Conservation (phyloP, 2,113 vertebrate genomes). For the Gallinago paraguaiae region DNA sequence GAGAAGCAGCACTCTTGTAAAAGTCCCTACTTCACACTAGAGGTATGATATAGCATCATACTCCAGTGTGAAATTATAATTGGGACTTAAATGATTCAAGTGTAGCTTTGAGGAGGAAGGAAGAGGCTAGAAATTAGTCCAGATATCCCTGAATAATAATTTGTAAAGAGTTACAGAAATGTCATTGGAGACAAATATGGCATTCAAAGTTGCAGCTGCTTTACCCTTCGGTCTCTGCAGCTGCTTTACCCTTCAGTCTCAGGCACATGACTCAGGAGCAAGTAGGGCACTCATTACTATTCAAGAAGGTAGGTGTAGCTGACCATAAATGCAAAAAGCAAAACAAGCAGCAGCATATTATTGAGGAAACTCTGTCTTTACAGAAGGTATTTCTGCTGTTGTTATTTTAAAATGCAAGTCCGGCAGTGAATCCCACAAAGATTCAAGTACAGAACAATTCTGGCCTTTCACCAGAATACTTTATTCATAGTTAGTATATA, state of each 20-base stretch:
- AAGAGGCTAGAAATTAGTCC: background rate
- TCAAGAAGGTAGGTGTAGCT: background rate
- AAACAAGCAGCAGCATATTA: background rate
- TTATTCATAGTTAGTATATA: background rate
- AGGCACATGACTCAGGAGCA: background rate
- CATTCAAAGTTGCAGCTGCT: background rate
- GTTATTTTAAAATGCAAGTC: background rate
- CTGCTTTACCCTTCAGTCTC: background rate
- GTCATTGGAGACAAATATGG: background rate
- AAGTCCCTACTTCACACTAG: background rate
- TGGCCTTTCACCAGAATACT: background rate
- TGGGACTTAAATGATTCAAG: background rate
- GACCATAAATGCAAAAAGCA: background rate
- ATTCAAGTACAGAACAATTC: background rate
- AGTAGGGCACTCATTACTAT: background rate
- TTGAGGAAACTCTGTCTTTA: background rate
- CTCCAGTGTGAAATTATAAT: background rate
- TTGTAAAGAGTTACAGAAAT: background rate
- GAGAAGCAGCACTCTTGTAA: background rate
- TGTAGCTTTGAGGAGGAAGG: background rate
- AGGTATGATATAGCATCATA: background rate
- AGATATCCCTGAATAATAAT: background rate
- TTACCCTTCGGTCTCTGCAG: background rate
- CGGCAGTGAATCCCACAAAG: background rate
- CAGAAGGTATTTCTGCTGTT: background rate